Percentiles rank a stretch among this genome's conserved stretches.
Conservation (phyloP, 2,888 invertebrate genomes). For the Pristionchus entomophagus region DNA sequence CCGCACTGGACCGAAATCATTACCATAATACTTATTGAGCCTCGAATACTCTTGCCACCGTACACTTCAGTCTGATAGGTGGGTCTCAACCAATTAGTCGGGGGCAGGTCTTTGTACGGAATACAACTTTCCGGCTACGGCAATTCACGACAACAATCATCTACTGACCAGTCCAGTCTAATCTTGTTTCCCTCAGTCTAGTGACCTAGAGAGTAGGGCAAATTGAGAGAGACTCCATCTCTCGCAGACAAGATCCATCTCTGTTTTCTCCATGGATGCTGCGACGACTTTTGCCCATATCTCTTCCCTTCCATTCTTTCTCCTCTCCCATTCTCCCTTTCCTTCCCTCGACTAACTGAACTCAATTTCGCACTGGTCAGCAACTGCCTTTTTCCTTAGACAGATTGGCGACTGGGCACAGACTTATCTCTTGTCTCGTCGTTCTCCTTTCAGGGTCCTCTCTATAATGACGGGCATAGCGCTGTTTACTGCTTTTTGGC, state of each 20-base stretch:
- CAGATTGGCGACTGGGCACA: neutral
- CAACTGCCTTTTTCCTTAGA: neutral
- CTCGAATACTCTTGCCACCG: too few species aligned
- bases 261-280: neutral
- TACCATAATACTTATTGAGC: too few species aligned
- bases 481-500: too few species aligned
- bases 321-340: conserved; percentile 21
- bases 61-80: too few species aligned
- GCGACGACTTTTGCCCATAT: neutral
- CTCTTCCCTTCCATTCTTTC: neutral
- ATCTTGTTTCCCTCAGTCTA: neutral
- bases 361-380: conserved; percentile 9
- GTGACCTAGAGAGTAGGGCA: neutral
- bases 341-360: neutral
- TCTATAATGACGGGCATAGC: too few species aligned
- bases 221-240: neutral
- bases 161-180: neutral
- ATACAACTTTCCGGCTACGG: neutral
- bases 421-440: neutral
- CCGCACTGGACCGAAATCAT: too few species aligned
- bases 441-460: neutral
- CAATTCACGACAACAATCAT: neutral
- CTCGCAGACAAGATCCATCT: neutral
- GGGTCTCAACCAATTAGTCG: neutral
- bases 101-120: neutral